These are phyloP conservation scores for Marasmarcha lunaedactyla DNA, from an alignment of 2,888 invertebrate genomes.

Conservation along the genomic window DNA sequence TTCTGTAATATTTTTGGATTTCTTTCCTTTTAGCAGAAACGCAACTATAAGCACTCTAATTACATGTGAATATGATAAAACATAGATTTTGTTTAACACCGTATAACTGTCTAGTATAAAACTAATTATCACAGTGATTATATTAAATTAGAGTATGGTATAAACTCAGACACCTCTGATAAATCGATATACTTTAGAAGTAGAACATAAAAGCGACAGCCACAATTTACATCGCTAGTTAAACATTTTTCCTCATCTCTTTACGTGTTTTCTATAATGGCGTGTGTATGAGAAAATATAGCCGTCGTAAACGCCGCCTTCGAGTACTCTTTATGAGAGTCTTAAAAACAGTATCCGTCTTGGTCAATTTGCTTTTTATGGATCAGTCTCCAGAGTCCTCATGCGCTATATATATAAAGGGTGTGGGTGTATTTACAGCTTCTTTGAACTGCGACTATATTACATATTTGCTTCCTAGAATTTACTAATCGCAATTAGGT, in stretches of 20 bases:
- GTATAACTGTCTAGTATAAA: no score
- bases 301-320: constrained; percentile 21
- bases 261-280: constrained; percentile 5
- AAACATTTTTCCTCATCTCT: neutral
- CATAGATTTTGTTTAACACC: no score
- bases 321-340: constrained; percentile 28
- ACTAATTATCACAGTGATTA: no score
- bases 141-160: no score
- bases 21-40: no score
- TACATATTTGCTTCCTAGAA: constrained; percentile 13
- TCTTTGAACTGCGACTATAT: constrained; percentile 21
- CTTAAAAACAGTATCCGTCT: constrained; percentile 32
- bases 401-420: constrained; percentile 20
- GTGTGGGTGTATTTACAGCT: constrained; percentile 20
- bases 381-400: constrained; percentile 23
- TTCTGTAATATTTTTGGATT: no score
- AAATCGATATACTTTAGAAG: no score
- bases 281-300: constrained; percentile 27
- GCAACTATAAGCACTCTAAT: no score
- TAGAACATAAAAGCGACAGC: no score
- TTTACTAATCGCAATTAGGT: neutral
- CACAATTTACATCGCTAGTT: no score
- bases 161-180: no score
- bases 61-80: no score
- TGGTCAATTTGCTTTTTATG: constrained; percentile 37